phyloP scores from a whole-genome alignment of 2,797 vertebrate species.

The Emydoidea blandingii region DNA sequence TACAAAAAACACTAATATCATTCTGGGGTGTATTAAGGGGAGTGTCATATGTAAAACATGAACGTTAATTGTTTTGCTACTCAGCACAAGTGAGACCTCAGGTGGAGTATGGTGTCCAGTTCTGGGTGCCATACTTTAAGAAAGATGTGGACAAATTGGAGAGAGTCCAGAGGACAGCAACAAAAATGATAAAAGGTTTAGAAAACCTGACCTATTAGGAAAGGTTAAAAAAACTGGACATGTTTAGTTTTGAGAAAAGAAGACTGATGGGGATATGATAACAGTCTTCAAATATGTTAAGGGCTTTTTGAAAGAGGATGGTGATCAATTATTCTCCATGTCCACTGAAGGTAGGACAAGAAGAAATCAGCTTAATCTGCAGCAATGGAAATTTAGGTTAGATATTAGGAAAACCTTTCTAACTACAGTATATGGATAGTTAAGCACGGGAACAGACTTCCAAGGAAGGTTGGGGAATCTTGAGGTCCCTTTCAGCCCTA shows the following conservation, averaged over 20 bases:
- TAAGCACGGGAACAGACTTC: not conserved
- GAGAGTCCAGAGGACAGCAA: not conserved
- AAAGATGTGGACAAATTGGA: not conserved
- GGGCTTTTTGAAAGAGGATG: not conserved
- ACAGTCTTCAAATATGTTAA: not conserved
- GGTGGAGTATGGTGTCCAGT: not conserved
- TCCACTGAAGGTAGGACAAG: not conserved
- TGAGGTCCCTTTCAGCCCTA: not conserved
- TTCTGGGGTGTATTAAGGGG: too few species aligned
- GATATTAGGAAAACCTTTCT: not conserved
- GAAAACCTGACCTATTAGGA: not conserved
- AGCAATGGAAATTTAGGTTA: not conserved
- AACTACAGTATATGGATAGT: not conserved
- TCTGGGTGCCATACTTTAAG: not conserved
- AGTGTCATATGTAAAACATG: too few species aligned
- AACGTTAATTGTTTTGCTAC: not conserved
- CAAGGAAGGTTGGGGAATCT: not conserved
- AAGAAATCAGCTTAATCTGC: not conserved
- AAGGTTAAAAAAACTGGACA: not conserved
- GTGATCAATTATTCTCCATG: not conserved
- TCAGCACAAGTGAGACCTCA: not conserved
- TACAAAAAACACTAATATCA: too few species aligned
- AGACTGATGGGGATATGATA: not conserved
- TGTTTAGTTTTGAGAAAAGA: not conserved
- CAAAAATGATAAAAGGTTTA: not conserved